Evolutionary conservation across 2,113 vertebrate species (phyloP).

Genomic region (Nyctibius bracteatus): DNA sequence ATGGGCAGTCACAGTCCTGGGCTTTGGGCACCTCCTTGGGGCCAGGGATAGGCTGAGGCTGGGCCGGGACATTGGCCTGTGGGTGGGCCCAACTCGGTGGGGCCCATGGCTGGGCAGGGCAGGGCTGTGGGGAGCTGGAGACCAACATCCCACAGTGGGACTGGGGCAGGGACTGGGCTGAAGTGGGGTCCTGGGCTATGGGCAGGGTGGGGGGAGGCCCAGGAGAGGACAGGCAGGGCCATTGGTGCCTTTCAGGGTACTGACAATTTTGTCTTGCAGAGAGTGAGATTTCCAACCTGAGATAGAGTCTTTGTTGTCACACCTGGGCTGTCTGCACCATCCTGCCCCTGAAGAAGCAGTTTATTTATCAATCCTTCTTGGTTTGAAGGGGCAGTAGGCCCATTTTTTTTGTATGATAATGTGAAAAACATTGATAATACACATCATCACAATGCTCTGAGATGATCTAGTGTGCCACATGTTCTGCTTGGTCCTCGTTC

Average conservation of each 20-base stretch:
- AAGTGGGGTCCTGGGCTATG: neutral
- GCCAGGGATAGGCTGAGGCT: neutral
- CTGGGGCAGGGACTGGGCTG: neutral
- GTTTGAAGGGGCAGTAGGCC: fast-evolving
- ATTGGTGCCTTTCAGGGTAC: neutral
- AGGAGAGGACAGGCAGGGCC: neutral
- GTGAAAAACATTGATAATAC: neutral
- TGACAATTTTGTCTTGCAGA: neutral
- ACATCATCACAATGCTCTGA: neutral
- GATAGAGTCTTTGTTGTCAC: neutral
- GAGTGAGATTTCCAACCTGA: neutral
- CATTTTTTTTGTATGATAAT: neutral
- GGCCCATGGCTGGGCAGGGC: neutral
- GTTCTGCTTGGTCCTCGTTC: neutral
- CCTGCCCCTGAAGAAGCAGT: neutral
- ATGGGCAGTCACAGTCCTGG: neutral
- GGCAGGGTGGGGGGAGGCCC: neutral
- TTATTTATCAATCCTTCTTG: neutral
- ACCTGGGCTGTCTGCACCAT: neutral
- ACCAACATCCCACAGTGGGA: neutral
- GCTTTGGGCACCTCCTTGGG: fast-evolving
- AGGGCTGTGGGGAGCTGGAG: neutral
- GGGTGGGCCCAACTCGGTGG: too few species aligned
- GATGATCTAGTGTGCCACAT: fast-evolving
- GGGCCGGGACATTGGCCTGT: too few species aligned